Conservation (phyloP, 2,888 invertebrate genomes). For the Aphodius sticticus region DNA sequence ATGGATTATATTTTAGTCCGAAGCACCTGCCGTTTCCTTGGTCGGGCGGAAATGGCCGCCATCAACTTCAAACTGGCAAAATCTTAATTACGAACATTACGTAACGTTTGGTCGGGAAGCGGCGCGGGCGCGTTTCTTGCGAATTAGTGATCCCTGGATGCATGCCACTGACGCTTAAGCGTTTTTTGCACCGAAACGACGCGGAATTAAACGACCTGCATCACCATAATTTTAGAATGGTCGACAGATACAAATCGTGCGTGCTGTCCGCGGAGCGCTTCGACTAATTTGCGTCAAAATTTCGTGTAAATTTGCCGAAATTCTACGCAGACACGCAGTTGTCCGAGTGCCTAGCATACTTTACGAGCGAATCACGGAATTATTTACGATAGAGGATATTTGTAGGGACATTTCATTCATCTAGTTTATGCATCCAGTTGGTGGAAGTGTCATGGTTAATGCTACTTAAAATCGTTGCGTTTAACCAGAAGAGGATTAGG, state of each 20-base stretch:
- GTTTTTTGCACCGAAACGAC: neutral
- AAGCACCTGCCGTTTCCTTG: neutral
- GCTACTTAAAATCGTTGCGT: neutral
- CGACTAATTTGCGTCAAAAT: conserved; percentile 4
- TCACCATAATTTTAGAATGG: neutral
- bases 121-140: neutral
- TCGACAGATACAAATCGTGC: neutral
- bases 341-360: neutral
- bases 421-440: neutral
- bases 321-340: neutral
- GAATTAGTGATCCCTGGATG: conserved; percentile 4
- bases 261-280: neutral
- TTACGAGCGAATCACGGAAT: neutral
- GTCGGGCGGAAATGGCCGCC: neutral
- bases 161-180: neutral
- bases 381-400: neutral
- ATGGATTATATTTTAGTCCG: neutral
- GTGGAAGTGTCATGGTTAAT: neutral
- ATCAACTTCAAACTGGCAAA: neutral
- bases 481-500: neutral
- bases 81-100: conserved; percentile 4
- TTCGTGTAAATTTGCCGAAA: neutral
- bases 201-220: conserved; percentile 4
- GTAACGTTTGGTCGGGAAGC: neutral
- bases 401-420: neutral